A percentile compares a stretch with the other conserved stretches of the same genome.
Evolutionary conservation across 2,888 invertebrate species (phyloP).

Genomic region (Apocheima hispidaria): DNA sequence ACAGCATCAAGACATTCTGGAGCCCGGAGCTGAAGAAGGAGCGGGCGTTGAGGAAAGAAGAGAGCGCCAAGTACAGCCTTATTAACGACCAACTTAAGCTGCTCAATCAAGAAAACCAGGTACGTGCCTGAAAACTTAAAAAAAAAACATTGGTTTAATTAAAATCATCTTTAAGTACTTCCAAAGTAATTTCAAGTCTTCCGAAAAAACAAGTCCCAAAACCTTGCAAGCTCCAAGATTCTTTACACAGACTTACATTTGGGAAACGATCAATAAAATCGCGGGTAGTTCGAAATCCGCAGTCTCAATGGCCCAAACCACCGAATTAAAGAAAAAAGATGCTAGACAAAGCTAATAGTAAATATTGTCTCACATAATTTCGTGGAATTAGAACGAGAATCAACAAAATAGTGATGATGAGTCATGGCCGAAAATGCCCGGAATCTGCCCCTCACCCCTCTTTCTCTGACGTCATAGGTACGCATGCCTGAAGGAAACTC

Average conservation of each 20-base stretch:
- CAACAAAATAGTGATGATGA: slow-evolving; percentile 33
- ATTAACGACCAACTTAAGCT: slow-evolving; percentile 98
- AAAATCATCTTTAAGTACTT: not conserved
- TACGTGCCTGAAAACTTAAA: slow-evolving; percentile 68
- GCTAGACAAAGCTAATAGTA: slow-evolving; percentile 10
- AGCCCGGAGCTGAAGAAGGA: slow-evolving; percentile 99
- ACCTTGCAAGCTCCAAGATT: slow-evolving; percentile 1
- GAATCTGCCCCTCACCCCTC: slow-evolving; percentile 36
- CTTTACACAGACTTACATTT: not conserved
- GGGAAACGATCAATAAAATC: slow-evolving; percentile 27
- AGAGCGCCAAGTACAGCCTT: slow-evolving; percentile 98
- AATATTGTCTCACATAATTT: slow-evolving; percentile 22
- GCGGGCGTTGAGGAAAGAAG: slow-evolving; percentile 97
- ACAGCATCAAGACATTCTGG: slow-evolving; percentile 99
- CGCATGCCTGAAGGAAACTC: slow-evolving; percentile 59
- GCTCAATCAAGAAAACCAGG: slow-evolving; percentile 98
- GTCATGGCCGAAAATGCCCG: slow-evolving; percentile 35
- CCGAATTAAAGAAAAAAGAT: not conserved
- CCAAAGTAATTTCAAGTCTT: not conserved
- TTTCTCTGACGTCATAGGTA: slow-evolving; percentile 57
- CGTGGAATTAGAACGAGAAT: slow-evolving; percentile 16
- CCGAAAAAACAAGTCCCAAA: not conserved
- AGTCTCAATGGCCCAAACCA: not conserved
- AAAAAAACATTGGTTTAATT: too few species aligned
- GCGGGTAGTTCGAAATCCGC: slow-evolving; percentile 22